Evolutionary conservation across 2,113 vertebrate species (phyloP).

Genomic region (Oreotrochilus melanogaster): DNA sequence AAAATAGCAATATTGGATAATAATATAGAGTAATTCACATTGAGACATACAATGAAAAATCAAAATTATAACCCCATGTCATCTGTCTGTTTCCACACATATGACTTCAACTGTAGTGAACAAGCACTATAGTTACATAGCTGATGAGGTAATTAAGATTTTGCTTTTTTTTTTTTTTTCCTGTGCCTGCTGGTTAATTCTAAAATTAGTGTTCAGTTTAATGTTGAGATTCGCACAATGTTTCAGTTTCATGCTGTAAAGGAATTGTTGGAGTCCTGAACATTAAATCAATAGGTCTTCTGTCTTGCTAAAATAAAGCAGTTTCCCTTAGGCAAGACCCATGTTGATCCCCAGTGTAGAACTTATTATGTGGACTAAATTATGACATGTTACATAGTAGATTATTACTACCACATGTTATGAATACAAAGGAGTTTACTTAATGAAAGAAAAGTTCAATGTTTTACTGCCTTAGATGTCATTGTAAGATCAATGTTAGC

Average conservation of each 20-base stretch:
- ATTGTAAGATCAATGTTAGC: neutral
- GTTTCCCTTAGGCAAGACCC: neutral
- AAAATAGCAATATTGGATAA: neutral
- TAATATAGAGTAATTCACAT: neutral
- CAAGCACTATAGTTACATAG: neutral
- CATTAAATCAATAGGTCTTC: constrained; percentile 42
- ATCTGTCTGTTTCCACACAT: neutral
- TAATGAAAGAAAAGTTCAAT: neutral
- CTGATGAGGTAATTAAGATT: neutral
- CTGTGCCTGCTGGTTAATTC: constrained; percentile 31
- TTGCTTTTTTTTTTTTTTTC: neutral
- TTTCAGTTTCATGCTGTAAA: neutral
- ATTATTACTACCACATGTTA: neutral
- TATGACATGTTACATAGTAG: constrained; percentile 17
- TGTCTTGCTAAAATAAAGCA: constrained; percentile 21
- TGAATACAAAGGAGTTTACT: neutral
- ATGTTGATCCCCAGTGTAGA: neutral
- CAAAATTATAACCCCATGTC: neutral
- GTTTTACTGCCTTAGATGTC: constrained; percentile 1
- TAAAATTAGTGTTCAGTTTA: constrained; percentile 34
- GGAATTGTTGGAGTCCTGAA: neutral
- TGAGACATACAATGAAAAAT: neutral
- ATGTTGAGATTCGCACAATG: neutral
- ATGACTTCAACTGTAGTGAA: neutral
- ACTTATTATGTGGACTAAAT: constrained; percentile 23